Evolutionary conservation across 30 jellyfish, hydroid and myxozoan genomes (phyloP).

Genomic region (Aurelia sp.): DNA sequence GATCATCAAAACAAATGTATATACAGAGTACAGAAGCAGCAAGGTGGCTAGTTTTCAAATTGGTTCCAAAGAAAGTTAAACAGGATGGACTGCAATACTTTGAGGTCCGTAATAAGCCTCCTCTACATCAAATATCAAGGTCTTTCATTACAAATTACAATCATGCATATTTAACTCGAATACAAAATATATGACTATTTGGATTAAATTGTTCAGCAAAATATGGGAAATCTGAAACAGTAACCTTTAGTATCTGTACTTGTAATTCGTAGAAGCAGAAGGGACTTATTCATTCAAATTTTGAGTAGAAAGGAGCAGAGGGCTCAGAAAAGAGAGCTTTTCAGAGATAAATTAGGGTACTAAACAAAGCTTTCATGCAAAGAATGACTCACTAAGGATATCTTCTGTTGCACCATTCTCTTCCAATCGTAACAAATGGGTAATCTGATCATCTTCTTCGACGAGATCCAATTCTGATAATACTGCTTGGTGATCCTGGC

Average conservation of each 20-base stretch:
- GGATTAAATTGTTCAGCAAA: neutral
- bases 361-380: too few relatives aligned
- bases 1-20: too few relatives aligned
- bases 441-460: slow-evolving; percentile 99
- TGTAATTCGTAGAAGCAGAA: neutral
- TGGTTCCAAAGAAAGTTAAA: too few relatives aligned
- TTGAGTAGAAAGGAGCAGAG: neutral
- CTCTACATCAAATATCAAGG: too few relatives aligned
- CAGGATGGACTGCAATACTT: too few relatives aligned
- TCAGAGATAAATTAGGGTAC: neutral
- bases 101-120: too few relatives aligned
- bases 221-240: neutral
- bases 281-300: neutral
- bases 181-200: neutral
- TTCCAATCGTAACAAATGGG: slow-evolving; percentile 95
- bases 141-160: too few relatives aligned
- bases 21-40: too few relatives aligned
- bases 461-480: slow-evolving; percentile 87
- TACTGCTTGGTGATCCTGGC: slow-evolving; percentile 90
- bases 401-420: slow-evolving; percentile 96
- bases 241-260: neutral
- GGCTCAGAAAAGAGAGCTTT: neutral
- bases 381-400: slow-evolving; percentile 70
- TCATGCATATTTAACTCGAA: too few relatives aligned
- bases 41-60: too few relatives aligned